Evolutionary conservation across 1,140 invertebrate species (phyloP), one percentile per base, ranked within the genome.

Genomic region (Nymphalis io): DNA sequence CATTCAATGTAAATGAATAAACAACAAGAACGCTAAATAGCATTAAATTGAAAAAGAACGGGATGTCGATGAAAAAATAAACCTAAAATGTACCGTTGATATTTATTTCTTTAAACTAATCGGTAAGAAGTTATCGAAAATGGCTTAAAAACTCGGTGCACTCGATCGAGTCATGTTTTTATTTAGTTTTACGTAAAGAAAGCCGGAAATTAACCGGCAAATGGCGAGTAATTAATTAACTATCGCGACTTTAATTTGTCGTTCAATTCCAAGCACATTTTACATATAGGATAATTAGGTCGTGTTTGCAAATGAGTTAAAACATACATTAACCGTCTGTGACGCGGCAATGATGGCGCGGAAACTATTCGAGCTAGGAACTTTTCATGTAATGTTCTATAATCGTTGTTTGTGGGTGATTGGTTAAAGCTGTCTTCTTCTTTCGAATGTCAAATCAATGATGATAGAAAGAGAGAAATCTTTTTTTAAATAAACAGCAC

Each of bases 161-260:
- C 63, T 63, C 18, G 69, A 62, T 57, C 23, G 51, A 15, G 20
- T 67, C 27, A 33, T 16, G 1, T 65, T 72, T 72, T 72, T 75
- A 70, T 60, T 72, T 67, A 55, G 63, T 72, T 74, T 70, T 68
- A 61, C 27, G 60, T 69, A 74, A 74, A 70, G 72, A 74, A 74
- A 74, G 72, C 72, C 66, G 67, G 75, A 77, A 72, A 74, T 64
- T 70, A 27, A 65, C 33, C 55, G 69, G 60, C 65, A 77, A 68
- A 55, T 65, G 55, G 60, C n/a, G 18, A 33, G 44, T 33, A 33
- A 33, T 38, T 48, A 40, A 60, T 55, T 51, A 48, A 13, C 16
- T 42, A 39, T 12, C 38, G 20, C 46, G 44, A 63, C 44, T 51
- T 53, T 38, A 12, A 46, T 33, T 33, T 48, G 23, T 51, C 60